Percentiles rank a stretch among this genome's conserved stretches.
phyloP scores from a whole-genome alignment of 2,797 vertebrate species.

The Botia kubotai region DNA sequence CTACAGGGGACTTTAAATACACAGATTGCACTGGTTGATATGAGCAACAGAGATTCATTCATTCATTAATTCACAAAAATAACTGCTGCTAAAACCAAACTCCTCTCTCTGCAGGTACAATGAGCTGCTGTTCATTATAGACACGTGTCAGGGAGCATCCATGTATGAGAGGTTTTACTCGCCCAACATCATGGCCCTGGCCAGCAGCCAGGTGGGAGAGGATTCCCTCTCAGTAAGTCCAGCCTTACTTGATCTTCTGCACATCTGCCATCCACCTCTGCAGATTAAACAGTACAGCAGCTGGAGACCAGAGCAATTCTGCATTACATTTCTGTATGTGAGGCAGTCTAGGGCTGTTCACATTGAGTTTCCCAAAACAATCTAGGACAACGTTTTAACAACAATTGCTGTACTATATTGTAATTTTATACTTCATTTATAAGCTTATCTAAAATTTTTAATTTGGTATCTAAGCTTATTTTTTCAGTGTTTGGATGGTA shows the following conservation, averaged over 20 bases:
- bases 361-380: background rate
- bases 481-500: background rate
- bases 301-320: background rate
- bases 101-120: constrained; percentile 85
- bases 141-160: constrained; percentile 98
- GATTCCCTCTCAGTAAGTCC: constrained; percentile 94
- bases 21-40: background rate
- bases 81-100: background rate
- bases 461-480: background rate
- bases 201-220: constrained; percentile 97
- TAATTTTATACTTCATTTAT: background rate
- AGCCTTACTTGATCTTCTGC: background rate
- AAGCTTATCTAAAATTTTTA: background rate
- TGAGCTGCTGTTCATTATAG: constrained; percentile 96
- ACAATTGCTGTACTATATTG: too few species aligned
- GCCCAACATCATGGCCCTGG: constrained; percentile 96
- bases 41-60: background rate
- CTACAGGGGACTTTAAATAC: background rate
- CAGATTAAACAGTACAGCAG: background rate
- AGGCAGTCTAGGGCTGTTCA: background rate
- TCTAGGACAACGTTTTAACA: background rate
- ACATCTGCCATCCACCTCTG: background rate
- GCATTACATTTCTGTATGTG: background rate
- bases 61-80: background rate
- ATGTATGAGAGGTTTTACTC: constrained; percentile 99